A percentile compares a stretch with the other conserved stretches of the same genome.
Conservation (phyloP, 2,888 invertebrate genomes). For the Isotomurus palustris region DNA sequence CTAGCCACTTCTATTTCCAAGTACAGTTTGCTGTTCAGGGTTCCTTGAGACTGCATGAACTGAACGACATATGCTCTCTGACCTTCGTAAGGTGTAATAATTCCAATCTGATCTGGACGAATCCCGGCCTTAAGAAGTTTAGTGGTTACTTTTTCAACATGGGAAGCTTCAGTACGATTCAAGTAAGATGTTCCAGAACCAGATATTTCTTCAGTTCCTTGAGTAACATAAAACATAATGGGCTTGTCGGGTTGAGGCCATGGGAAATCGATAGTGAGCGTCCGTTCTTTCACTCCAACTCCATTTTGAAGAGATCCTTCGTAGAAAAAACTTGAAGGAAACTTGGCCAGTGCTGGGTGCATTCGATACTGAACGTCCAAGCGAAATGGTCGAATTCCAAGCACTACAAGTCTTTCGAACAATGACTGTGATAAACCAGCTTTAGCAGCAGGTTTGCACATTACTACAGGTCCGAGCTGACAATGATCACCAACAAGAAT, state of each 20-base stretch:
- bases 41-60: conserved; percentile 98
- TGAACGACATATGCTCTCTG: conserved; percentile 93
- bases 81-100: conserved; percentile 96
- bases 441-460: conserved; percentile 97
- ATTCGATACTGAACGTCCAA: conserved; percentile 97
- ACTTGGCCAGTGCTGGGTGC: conserved; percentile 96
- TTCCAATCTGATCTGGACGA: conserved; percentile 96
- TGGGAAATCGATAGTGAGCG: conserved; percentile 86
- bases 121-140: conserved; percentile 90
- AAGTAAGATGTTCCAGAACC: conserved; percentile 97
- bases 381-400: conserved; percentile 94
- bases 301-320: conserved; percentile 99
- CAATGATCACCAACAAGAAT: conserved; percentile 99
- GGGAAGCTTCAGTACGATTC: conserved; percentile 96
- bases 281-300: conserved; percentile 86
- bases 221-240: conserved; percentile 98
- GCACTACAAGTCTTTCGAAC: conserved; percentile 93
- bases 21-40: conserved; percentile 91
- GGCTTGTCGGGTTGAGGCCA: conserved; percentile 96
- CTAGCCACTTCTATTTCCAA: conserved; percentile 99
- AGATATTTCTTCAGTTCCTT: conserved; percentile 97
- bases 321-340: conserved; percentile 99
- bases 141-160: conserved; percentile 96
- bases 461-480: conserved; percentile 96
- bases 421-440: conserved; percentile 96